Percentiles rank a stretch among this genome's conserved stretches.
Evolutionary conservation across 2,797 vertebrate species (phyloP).

Genomic region (Luscinia luscinia): DNA sequence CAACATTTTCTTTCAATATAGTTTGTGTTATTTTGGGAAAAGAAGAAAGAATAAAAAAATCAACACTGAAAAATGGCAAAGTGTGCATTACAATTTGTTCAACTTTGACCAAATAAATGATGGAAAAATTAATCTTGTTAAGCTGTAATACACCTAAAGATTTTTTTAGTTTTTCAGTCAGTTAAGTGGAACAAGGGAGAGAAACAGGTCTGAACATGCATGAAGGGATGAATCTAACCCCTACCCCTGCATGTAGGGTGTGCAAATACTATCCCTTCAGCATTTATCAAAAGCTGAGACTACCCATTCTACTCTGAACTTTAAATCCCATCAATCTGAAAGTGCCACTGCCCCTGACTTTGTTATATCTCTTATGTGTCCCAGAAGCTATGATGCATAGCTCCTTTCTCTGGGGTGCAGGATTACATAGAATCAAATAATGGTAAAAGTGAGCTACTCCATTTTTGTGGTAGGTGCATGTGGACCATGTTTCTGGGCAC

Average conservation of each 20-base stretch:
- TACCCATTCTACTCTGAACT: not conserved
- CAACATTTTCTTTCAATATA: not conserved
- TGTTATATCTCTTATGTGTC: not conserved
- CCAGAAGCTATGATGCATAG: not conserved
- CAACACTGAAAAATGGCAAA: not conserved
- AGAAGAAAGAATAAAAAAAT: not conserved
- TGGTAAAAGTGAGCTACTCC: fast-evolving
- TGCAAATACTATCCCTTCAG: not conserved
- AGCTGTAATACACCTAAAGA: not conserved
- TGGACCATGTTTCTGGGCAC: fast-evolving
- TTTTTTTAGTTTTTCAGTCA: not conserved
- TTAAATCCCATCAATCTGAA: not conserved
- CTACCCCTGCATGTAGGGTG: not conserved
- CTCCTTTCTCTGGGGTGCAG: not conserved
- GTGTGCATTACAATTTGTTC: not conserved
- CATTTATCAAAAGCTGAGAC: not conserved
- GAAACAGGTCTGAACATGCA: not conserved
- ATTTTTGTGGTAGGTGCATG: not conserved
- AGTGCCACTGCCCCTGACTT: not conserved
- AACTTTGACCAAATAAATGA: not conserved
- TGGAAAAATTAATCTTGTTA: not conserved
- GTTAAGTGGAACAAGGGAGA: not conserved
- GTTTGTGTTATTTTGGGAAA: not conserved
- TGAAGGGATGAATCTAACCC: not conserved
- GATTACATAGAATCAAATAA: not conserved